Evolutionary conservation across 2,888 invertebrate genomes (phyloP), one percentile per base, ranked within the genome.

Genomic region (Erynnis tages): DNA sequence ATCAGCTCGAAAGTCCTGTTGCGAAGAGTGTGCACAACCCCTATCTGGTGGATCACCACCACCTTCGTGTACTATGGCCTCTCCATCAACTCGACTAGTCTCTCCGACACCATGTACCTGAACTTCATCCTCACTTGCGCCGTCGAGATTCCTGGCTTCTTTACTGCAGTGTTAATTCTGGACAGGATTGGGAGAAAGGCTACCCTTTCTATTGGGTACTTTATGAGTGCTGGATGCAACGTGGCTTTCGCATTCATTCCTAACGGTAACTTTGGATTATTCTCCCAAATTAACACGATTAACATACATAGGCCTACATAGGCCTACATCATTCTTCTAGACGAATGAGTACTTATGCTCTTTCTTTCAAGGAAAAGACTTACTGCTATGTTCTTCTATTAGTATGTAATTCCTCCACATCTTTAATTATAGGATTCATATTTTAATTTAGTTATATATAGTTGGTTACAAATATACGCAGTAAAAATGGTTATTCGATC

Each of bases 21-120:
- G 1, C 71, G 91, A 0, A 78, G 92, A 34, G 72, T 91, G 40
- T 57, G 90, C n/a, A 91, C 91, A 44, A 93, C 93, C 41, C 92
- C 92, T 11, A 85, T 93, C 58, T 93, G 93, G 74, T 94, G 94
- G 94, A 90, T 93, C 23, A 92, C 93, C 0, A 92, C 92, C 58
- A 92, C 92, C 0, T 91, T 94, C 55, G 91, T 94, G 7, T 95
- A 93, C 73, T 94, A 93, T 63, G 94, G 94, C 0, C 74, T 95
- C n/a, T 93, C 93, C 1, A 78, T 94, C 41, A 94, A 93, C 73
- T 92, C 94, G 0, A 92, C 93, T 0, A 83, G 91, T 0, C 77
- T 95, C 17, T 90, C 91, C 11, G 93, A 93, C 6, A 91, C 94
- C 66, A 92, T 92, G 65, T 93, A 94, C 69, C 65, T 93, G 4